Percentiles rank a stretch among this genome's conserved stretches.
These are phyloP conservation scores for Rhagonycha fulva DNA, from an alignment of 2,888 invertebrate species.

Conservation along the genomic window DNA sequence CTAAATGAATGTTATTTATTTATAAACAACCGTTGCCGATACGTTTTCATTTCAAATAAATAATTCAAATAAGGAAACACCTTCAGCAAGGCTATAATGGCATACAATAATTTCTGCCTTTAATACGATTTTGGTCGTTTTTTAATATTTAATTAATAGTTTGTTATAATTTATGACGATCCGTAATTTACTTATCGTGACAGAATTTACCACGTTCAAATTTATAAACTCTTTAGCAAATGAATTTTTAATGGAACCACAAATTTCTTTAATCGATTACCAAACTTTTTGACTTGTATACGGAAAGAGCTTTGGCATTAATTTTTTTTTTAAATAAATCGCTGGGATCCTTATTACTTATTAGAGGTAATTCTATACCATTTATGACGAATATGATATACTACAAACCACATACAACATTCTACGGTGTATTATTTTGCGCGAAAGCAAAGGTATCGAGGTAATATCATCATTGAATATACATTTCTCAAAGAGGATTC, in stretches of 20 bases:
- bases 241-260: background rate
- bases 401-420: background rate
- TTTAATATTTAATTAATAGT: slow-evolving; percentile 1
- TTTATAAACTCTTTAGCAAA: background rate
- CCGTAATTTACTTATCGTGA: background rate
- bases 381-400: background rate
- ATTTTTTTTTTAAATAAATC: too few relatives aligned
- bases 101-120: slow-evolving; percentile 4
- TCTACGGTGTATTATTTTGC: background rate
- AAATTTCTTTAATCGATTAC: background rate
- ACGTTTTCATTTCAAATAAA: slow-evolving; percentile 2
- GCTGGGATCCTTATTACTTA: too few relatives aligned
- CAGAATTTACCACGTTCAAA: background rate
- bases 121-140: background rate
- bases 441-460: background rate
- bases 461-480: background rate
- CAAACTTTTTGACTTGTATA: background rate
- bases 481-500: background rate
- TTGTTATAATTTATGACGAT: background rate
- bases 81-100: background rate
- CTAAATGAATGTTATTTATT: slow-evolving; percentile 5
- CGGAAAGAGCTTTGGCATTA: too few relatives aligned
- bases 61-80: slow-evolving; percentile 6
- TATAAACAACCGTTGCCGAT: background rate
- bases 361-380: background rate